phyloP scores from a whole-genome alignment of 2,113 vertebrate species.

The Onychostruthus taczanowskii region DNA sequence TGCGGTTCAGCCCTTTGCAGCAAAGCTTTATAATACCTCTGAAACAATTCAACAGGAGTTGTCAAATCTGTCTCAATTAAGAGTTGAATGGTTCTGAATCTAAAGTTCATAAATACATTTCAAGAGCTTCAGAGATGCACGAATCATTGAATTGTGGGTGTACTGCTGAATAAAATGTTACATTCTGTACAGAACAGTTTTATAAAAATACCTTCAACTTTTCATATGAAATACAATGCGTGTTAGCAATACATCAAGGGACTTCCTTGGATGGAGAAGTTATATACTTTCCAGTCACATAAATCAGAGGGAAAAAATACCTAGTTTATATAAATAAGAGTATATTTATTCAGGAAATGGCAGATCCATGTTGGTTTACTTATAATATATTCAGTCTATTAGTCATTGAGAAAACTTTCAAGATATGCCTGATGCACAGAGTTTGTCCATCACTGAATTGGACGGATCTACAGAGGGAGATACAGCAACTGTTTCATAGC shows the following conservation, averaged over 20 bases:
- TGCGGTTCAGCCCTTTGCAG: not conserved
- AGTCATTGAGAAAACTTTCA: not conserved
- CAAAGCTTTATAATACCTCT: not conserved
- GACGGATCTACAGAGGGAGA: not conserved
- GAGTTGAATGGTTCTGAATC: constrained; percentile 28
- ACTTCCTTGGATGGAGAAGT: not conserved
- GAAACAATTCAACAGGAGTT: constrained; percentile 31
- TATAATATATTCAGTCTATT: not conserved
- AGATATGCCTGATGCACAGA: not conserved
- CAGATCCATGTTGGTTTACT: not conserved
- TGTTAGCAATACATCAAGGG: not conserved
- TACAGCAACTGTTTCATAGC: not conserved
- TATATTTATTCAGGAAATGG: not conserved
- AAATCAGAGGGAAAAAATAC: not conserved
- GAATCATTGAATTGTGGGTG: constrained; percentile 13
- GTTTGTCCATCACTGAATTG: not conserved
- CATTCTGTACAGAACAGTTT: constrained; percentile 40
- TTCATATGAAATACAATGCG: not conserved
- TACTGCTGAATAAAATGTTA: constrained; percentile 40
- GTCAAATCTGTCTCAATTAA: constrained; percentile 48
- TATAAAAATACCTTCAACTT: constrained; percentile 25
- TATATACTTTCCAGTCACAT: not conserved
- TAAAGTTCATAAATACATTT: constrained; percentile 39
- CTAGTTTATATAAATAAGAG: not conserved
- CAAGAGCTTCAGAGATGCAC: constrained; percentile 20